These are phyloP conservation scores for Amblyjoppa proteus DNA, from an alignment of 2,888 invertebrate genomes.

Conservation along the genomic window DNA sequence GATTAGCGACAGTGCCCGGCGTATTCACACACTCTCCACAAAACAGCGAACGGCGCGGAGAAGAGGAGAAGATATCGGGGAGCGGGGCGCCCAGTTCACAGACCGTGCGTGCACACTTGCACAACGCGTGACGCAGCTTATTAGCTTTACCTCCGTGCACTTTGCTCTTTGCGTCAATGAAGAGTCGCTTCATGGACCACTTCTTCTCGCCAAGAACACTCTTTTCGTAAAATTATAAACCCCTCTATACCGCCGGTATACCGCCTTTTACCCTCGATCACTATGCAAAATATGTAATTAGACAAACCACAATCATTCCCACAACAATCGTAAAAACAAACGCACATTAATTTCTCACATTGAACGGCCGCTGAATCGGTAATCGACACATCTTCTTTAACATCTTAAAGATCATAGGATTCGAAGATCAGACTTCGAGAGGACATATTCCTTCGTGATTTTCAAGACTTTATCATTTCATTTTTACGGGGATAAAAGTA, in stretches of 20 bases:
- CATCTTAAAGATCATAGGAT: background rate
- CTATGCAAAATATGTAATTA: constrained; percentile 10
- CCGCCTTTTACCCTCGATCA: background rate
- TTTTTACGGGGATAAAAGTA: background rate
- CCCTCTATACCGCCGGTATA: background rate
- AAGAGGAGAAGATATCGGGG: constrained; percentile 26
- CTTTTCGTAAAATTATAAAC: constrained; percentile 16
- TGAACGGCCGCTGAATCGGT: background rate
- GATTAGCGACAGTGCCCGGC: constrained; percentile 63
- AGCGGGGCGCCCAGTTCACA: constrained; percentile 35
- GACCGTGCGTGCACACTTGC: constrained; percentile 35
- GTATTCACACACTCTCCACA: constrained; percentile 32
- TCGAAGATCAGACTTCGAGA: background rate
- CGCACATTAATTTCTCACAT: background rate
- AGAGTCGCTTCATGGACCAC: constrained; percentile 32
- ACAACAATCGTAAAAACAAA: constrained; percentile 18
- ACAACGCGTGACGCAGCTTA: constrained; percentile 73
- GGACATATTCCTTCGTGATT: background rate
- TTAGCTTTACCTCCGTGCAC: constrained; percentile 73
- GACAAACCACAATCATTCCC: constrained; percentile 3
- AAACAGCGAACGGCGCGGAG: constrained; percentile 25
- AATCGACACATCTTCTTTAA: background rate
- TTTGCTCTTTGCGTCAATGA: constrained; percentile 36
- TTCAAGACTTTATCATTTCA: background rate
- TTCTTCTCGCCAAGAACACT: background rate